Conservation (phyloP, 2,888 invertebrate species). For the Crocallis elinguaria region DNA sequence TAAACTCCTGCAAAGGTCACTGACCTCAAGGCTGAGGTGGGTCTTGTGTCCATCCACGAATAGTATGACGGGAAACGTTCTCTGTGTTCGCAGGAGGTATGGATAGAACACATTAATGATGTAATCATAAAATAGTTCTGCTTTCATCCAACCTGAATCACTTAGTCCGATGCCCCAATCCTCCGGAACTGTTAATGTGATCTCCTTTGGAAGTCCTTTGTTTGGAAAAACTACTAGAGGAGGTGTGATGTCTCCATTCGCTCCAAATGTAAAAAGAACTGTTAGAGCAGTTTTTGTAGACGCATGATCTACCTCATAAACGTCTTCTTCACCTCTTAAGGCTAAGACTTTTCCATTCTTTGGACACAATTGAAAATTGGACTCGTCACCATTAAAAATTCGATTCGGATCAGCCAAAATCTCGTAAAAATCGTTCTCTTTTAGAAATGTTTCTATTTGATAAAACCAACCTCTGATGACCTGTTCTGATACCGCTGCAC, state of each 20-base stretch:
- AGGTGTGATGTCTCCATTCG: conserved; percentile 50
- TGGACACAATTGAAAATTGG: conserved; percentile 40
- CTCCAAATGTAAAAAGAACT: conserved; percentile 61
- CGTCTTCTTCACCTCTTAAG: background rate
- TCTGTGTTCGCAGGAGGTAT: conserved; percentile 37
- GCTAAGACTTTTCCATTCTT: conserved; percentile 39
- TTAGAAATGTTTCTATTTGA: conserved; percentile 28
- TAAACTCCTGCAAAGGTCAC: conserved; percentile 18
- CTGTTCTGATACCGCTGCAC: conserved; percentile 47
- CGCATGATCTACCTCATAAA: too few species aligned
- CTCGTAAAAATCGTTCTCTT: conserved; percentile 17
- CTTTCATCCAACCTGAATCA: too few species aligned
- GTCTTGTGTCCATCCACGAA: conserved; percentile 47
- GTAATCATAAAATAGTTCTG: background rate
- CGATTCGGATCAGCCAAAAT: conserved; percentile 23
- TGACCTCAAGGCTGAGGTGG: conserved; percentile 18
- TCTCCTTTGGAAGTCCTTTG: conserved; percentile 51
- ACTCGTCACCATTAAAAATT: conserved; percentile 41
- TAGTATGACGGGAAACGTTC: conserved; percentile 51
- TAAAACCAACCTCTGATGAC: conserved; percentile 43
- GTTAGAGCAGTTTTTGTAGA: conserved; percentile 48
- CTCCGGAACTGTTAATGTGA: conserved; percentile 48
- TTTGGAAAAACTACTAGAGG: conserved; percentile 51
- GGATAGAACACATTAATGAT: conserved; percentile 51
- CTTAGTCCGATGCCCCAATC: conserved; percentile 43